Base-by-base conservation (phyloP, 2,888 invertebrate species). In the Chloromyia formosa region DNA sequence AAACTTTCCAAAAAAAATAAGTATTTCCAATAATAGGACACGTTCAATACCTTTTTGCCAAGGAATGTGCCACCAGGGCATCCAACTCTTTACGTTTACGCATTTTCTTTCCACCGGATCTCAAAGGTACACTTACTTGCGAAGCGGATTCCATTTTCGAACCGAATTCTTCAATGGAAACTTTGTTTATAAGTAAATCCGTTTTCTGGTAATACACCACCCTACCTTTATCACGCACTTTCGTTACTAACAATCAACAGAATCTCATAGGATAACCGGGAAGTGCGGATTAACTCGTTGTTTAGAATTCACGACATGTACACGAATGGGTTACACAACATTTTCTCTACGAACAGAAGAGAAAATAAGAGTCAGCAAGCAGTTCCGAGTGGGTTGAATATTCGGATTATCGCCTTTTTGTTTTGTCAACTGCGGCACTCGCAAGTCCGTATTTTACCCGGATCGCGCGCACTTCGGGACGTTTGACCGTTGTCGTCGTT, bases 21-120 rank as follows among this genome's bases (percentile, higher is more conserved):
- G 7, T n/a, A n/a, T n/a, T n/a, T n/a, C n/a, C n/a, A 35, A 35
- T 7, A 35, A 35, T 7, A 35, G 2, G 27, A 35, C 27, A 35
- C 27, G 3, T 4, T 35, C 2, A 35, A 83, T 82, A 71, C 86
- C 83, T 80, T 49, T 85, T 84, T 16, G 86, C 83, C 42, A 86
- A 84, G 76, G 86, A 87, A 78, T 87, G 82, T 61, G 87, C 87
- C 68, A 92, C 92, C 73, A 93, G 84, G 58, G 93, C 93, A 83
- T 93, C 93, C 80, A 93, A 85, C 84, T 93, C 92, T 81, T 92
- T 88, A 78, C 93, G 88, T 82, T 93, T 93, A 81, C 91, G 88
- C 91, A 93, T 92, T 86, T 92, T 92, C 85, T 93, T 93, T 78
- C 88, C 87, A 58, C 87, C 87, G 64, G 83, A 79, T 77, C 88